A percentile compares a stretch with the other conserved stretches of the same genome.
phyloP scores from a whole-genome alignment of 2,113 vertebrate species.

The Phrynosoma platyrhinos region DNA sequence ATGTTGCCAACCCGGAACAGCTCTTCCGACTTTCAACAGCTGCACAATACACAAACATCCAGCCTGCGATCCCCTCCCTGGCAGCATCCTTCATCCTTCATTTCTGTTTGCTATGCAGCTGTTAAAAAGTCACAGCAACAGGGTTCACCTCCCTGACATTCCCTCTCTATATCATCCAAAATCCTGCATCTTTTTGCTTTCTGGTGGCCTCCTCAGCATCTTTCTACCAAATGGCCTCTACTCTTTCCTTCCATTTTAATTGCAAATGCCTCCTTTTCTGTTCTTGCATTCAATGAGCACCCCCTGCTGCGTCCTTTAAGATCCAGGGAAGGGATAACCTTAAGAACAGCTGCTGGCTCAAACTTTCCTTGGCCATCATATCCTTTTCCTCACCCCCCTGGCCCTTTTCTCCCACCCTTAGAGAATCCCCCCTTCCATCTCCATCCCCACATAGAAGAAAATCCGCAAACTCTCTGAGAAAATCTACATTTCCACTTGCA shows the following conservation, averaged over 20 bases:
- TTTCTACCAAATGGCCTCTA: neutral
- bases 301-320: conserved; percentile 14
- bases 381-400: neutral
- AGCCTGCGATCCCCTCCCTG: neutral
- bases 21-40: neutral
- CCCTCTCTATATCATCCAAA: neutral
- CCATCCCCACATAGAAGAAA: neutral
- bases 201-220: neutral
- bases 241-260: neutral
- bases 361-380: neutral
- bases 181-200: neutral
- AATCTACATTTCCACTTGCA: neutral
- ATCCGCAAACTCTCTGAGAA: neutral
- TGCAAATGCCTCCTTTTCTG: neutral
- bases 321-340: neutral
- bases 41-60: neutral
- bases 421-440: neutral
- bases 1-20: neutral
- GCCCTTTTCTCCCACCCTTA: neutral
- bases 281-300: neutral
- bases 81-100: neutral
- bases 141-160: neutral
- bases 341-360: conserved; percentile 14
- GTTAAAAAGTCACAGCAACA: neutral
- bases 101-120: neutral